These are phyloP conservation scores for Mirza zaza DNA, from an alignment of 2,113 vertebrate species.

Conservation along the genomic window DNA sequence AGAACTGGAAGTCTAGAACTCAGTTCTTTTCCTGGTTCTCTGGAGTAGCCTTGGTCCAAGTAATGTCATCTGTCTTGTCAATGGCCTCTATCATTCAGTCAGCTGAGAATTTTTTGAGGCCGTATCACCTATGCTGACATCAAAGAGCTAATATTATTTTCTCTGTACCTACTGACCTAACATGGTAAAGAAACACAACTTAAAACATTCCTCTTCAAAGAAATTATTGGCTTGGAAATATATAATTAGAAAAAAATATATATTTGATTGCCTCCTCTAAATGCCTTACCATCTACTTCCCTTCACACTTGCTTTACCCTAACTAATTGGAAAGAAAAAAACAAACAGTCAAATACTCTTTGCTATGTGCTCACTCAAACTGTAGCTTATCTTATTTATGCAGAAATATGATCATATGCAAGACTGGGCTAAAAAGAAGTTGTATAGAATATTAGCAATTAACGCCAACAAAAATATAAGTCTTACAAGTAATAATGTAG, in stretches of 20 bases:
- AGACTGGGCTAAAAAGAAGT: background rate
- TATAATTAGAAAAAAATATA: background rate
- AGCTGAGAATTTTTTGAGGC: background rate
- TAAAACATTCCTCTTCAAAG: background rate
- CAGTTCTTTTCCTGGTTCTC: background rate
- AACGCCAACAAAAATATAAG: background rate
- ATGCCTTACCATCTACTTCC: background rate
- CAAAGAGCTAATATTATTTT: background rate
- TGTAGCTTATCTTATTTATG: slow-evolving; percentile 29
- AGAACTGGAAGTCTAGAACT: background rate
- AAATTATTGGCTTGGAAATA: slow-evolving; percentile 34
- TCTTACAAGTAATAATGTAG: background rate
- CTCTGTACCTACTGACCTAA: background rate
- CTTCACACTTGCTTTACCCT: slow-evolving; percentile 20
- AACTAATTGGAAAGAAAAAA: slow-evolving; percentile 37
- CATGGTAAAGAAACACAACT: background rate
- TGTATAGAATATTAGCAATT: background rate
- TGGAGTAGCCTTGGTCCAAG: background rate
- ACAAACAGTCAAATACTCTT: background rate
- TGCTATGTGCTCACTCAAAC: background rate
- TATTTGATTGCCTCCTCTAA: slow-evolving; percentile 10
- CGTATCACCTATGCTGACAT: background rate
- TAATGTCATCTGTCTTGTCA: background rate
- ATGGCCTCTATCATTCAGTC: rapidly evolving
- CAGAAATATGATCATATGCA: slow-evolving; percentile 19